A percentile compares a stretch with the other conserved stretches of the same genome.
Evolutionary conservation across 2,888 invertebrate genomes (phyloP).

Genomic region (Agrochola lychnidis): DNA sequence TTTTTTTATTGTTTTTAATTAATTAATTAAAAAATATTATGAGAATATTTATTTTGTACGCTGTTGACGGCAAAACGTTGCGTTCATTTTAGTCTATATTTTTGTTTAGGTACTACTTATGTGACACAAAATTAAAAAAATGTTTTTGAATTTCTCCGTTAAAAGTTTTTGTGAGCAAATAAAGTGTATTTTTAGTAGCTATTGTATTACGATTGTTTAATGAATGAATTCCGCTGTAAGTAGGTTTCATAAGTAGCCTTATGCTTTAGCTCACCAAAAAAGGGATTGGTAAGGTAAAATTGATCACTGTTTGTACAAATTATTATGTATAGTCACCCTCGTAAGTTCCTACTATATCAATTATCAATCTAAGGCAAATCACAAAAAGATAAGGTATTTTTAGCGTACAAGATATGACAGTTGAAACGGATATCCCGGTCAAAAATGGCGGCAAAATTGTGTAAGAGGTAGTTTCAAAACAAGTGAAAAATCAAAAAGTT

Average conservation of each 20-base stretch:
- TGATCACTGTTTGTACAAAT: conserved; percentile 23
- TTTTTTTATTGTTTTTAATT: not conserved
- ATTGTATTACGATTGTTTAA: conserved; percentile 32
- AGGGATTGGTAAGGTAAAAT: conserved; percentile 19
- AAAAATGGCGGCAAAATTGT: not conserved
- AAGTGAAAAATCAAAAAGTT: not conserved
- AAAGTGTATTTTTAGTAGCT: conserved; percentile 36
- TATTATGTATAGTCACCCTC: conserved; percentile 7
- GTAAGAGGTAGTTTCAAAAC: not conserved
- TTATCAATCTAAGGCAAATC: not conserved
- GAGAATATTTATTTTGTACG: conserved; percentile 9
- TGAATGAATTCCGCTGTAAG: conserved; percentile 19
- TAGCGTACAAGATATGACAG: not conserved
- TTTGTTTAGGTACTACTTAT: not conserved
- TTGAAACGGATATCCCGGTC: too few species aligned
- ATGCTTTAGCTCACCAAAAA: conserved; percentile 27
- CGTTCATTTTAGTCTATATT: not conserved
- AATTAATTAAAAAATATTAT: not conserved
- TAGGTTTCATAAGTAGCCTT: conserved; percentile 34
- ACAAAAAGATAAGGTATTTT: not conserved
- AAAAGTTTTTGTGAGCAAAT: conserved; percentile 34
- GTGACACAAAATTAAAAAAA: not conserved
- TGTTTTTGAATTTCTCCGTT: not conserved
- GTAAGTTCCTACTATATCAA: conserved; percentile 1
- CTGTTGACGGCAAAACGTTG: not conserved